Conservation (phyloP, 1,140 invertebrate species). For the Drosophila willistoni region DNA sequence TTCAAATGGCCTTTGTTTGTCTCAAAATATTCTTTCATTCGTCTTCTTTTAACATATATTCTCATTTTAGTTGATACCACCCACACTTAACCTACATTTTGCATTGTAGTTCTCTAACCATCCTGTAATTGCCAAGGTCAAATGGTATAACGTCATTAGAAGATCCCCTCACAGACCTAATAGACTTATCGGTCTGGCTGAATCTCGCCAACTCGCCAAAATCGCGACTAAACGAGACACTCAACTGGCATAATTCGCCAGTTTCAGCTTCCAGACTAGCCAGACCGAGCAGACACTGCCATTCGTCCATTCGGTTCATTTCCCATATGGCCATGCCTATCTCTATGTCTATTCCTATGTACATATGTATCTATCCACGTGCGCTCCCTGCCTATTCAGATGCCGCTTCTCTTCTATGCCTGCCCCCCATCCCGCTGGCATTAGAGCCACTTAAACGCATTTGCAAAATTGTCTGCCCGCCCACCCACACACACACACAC, state of each 20-base stretch:
- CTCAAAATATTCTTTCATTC: not conserved
- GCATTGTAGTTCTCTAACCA: not conserved
- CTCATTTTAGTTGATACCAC: not conserved
- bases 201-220: constrained; percentile 11
- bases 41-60: not conserved
- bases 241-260: constrained; percentile 9
- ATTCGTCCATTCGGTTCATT: constrained; percentile 2
- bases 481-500: constrained; percentile 66
- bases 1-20: not conserved
- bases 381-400: constrained; percentile 36
- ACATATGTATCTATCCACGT: constrained; percentile 65
- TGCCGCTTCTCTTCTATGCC: constrained; percentile 1
- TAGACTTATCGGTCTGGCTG: constrained; percentile 11
- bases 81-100: constrained; percentile 12
- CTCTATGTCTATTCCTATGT: constrained; percentile 18
- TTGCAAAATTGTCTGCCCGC: constrained; percentile 70
- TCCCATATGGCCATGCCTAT: not conserved
- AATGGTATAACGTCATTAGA: constrained; percentile 8
- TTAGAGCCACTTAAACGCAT: constrained; percentile 79
- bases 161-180: constrained; percentile 6
- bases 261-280: not conserved
- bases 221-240: constrained; percentile 13
- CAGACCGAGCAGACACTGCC: constrained; percentile 5
- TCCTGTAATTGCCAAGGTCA: constrained; percentile 10
- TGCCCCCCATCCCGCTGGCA: constrained; percentile 67